A percentile compares a stretch with the other conserved stretches of the same genome.
Conservation (phyloP, 2,113 vertebrate species). For the Setophaga petechia region DNA sequence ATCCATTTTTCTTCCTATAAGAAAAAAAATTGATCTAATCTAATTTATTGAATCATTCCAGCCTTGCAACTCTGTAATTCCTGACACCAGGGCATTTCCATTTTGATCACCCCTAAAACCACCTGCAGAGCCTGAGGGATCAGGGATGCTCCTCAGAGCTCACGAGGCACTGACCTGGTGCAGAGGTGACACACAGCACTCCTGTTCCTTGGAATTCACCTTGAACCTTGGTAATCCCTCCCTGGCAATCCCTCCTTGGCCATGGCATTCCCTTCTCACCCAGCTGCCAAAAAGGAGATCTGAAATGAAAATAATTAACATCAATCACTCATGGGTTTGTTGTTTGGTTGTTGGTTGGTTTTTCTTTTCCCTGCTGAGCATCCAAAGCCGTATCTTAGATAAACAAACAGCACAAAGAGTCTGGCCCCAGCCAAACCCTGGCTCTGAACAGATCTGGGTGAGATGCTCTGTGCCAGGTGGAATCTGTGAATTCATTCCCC, state of each 20-base stretch:
- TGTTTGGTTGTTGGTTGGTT: background rate
- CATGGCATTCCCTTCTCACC: background rate
- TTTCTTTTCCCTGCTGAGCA: background rate
- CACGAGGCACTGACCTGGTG: background rate
- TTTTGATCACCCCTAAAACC: background rate
- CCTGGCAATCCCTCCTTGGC: background rate
- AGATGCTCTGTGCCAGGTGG: background rate
- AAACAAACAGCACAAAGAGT: background rate
- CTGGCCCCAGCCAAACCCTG: background rate
- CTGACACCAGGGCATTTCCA: background rate
- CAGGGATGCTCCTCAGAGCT: background rate
- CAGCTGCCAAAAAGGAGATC: background rate
- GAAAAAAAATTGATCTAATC: background rate
- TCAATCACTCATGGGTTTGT: background rate
- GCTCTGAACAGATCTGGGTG: background rate
- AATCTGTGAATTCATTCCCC: background rate
- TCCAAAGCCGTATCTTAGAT: background rate
- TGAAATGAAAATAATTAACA: conserved; percentile 7
- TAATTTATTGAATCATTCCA: background rate
- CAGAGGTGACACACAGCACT: background rate
- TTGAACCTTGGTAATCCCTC: background rate
- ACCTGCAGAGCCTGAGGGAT: background rate
- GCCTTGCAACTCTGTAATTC: background rate
- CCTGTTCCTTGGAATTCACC: background rate
- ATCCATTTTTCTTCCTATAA: background rate